Evolutionary conservation across 2,888 invertebrate genomes (phyloP).

Genomic region (Coleophora deauratella): DNA sequence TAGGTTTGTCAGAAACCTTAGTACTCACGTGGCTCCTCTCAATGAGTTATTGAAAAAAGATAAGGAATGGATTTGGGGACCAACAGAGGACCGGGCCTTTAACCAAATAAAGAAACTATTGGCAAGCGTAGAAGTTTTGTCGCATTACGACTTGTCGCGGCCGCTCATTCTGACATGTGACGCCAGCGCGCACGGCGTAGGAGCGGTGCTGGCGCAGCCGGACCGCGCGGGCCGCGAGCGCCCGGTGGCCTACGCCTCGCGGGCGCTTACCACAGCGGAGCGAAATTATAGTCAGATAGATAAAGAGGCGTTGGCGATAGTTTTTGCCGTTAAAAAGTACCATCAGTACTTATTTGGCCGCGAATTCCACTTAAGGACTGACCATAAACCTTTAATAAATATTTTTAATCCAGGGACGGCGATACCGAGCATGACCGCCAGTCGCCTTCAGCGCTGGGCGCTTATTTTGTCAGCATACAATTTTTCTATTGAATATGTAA

Average conservation of each 20-base stretch:
- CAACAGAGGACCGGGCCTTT: conserved; percentile 5
- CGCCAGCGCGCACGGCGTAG: too few relatives aligned
- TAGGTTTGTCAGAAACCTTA: conserved; percentile 15
- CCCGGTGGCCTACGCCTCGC: not conserved
- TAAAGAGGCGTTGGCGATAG: not conserved
- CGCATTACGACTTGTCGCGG: conserved; percentile 1
- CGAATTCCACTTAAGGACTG: conserved; percentile 14
- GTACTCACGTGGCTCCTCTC: conserved; percentile 9
- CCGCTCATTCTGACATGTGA: not conserved
- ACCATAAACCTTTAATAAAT: conserved; percentile 22
- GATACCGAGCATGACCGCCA: conserved; percentile 16
- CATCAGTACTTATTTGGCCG: not conserved
- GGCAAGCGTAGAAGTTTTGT: not conserved
- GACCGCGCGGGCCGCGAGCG: not conserved
- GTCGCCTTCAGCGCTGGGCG: conserved; percentile 16
- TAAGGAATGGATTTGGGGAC: conserved; percentile 9
- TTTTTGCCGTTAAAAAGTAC: too few relatives aligned
- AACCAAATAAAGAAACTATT: not conserved
- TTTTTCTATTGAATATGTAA: conserved; percentile 14
- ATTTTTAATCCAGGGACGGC: too few relatives aligned
- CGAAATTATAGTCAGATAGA: not conserved
- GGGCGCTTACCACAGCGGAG: not conserved
- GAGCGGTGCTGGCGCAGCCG: not conserved
- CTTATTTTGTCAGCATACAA: conserved; percentile 13
- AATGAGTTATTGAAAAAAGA: conserved; percentile 14